Evolutionary conservation across 2,797 vertebrate species (phyloP).

Genomic region (Sebastes flavidus): DNA sequence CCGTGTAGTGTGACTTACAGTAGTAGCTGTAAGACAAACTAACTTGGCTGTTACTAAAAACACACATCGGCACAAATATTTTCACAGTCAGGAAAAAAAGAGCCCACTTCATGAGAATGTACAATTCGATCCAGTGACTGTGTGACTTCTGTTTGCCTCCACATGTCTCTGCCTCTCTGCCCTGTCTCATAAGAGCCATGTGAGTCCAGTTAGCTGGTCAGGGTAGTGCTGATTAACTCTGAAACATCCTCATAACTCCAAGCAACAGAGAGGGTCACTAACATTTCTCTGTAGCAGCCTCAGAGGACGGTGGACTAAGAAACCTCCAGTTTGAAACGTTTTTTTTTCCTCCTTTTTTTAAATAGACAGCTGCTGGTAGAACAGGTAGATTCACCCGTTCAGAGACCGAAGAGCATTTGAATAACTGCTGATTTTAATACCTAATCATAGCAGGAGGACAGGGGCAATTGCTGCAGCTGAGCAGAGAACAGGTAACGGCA

Average conservation of each 20-base stretch:
- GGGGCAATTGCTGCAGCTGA: not conserved
- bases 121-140: slow-evolving; percentile 45
- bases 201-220: slow-evolving; percentile 81
- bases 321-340: not conserved
- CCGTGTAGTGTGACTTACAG: not conserved
- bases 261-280: slow-evolving; percentile 17
- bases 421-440: not conserved
- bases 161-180: slow-evolving; percentile 30
- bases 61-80: not conserved
- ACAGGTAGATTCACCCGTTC: not conserved
- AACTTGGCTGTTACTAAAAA: not conserved
- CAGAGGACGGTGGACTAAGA: slow-evolving; percentile 11
- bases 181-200: slow-evolving; percentile 70
- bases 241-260: slow-evolving; percentile 63
- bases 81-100: slow-evolving; percentile 16
- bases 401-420: not conserved
- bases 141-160: slow-evolving; percentile 46
- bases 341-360: not conserved
- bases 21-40: not conserved
- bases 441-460: not conserved
- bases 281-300: slow-evolving; percentile 13
- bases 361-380: not conserved
- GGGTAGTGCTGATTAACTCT: slow-evolving; percentile 74
- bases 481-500: not conserved
- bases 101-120: slow-evolving; percentile 43